Percentiles rank a stretch among this genome's conserved stretches.
Conservation (phyloP, 2,113 vertebrate species). For the Barnardius zonarius region DNA sequence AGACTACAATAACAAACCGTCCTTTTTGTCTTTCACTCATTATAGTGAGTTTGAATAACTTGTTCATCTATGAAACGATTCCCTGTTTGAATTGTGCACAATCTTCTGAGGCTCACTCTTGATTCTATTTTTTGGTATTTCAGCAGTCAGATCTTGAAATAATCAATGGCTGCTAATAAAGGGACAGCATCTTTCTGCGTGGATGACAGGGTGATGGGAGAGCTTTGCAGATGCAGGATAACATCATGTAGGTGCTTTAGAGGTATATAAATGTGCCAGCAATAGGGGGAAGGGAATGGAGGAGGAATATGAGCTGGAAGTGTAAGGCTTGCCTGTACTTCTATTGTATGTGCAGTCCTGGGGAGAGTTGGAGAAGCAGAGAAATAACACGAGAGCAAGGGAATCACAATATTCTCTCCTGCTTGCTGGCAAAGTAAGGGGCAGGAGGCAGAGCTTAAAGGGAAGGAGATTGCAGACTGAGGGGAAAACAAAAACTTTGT, state of each 20-base stretch:
- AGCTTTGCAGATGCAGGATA: neutral
- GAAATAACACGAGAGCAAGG: neutral
- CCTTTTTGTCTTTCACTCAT: neutral
- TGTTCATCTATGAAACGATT: neutral
- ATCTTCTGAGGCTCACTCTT: neutral
- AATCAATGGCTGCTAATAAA: neutral
- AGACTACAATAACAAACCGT: neutral
- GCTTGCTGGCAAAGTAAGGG: neutral
- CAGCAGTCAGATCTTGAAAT: neutral
- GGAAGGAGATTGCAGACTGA: neutral
- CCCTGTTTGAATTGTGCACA: neutral
- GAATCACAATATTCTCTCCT: neutral
- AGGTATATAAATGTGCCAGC: neutral
- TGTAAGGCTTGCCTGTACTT: neutral
- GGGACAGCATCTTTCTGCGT: neutral
- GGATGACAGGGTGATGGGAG: neutral
- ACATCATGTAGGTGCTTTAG: neutral
- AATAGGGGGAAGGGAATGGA: neutral
- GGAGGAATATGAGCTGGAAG: neutral
- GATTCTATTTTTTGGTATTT: neutral
- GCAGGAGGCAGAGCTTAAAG: neutral
- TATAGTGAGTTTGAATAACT: neutral
- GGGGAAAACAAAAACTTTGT: neutral
- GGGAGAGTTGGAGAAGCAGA: neutral
- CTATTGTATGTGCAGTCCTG: neutral